Conservation (phyloP, 2,888 invertebrate genomes). For the Apamea sordens region DNA sequence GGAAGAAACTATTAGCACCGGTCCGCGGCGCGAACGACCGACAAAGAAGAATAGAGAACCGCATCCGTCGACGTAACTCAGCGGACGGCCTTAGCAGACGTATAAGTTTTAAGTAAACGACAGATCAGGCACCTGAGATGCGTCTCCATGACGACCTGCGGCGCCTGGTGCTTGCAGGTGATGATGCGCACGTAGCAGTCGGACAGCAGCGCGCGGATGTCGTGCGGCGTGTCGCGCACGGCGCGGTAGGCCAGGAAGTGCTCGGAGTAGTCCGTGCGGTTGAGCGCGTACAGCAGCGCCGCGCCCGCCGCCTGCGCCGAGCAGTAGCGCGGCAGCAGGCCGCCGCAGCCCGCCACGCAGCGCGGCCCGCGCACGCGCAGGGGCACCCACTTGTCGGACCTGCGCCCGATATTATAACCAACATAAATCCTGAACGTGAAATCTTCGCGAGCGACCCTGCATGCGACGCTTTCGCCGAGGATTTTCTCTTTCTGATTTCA, state of each 20-base stretch:
- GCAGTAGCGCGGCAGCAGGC: slow-evolving; percentile 95
- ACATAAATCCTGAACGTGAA: not conserved
- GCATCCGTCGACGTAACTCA: not conserved
- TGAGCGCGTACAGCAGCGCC: slow-evolving; percentile 92
- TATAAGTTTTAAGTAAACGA: not conserved
- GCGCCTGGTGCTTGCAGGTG: slow-evolving; percentile 89
- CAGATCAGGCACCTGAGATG: slow-evolving; percentile 87
- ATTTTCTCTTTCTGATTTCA: not conserved
- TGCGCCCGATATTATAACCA: slow-evolving; percentile 67
- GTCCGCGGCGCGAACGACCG: not conserved
- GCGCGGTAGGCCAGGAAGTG: slow-evolving; percentile 95
- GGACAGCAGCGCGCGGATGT: slow-evolving; percentile 95
- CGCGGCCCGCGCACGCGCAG: slow-evolving; percentile 92
- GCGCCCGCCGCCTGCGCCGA: slow-evolving; percentile 93
- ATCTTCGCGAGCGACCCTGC: not conserved
- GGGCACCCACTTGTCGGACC: slow-evolving; percentile 92
- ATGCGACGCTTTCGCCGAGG: not conserved
- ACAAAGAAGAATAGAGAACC: not conserved
- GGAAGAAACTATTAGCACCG: too few relatives aligned
- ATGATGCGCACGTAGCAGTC: slow-evolving; percentile 93
- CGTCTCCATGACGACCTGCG: slow-evolving; percentile 91
- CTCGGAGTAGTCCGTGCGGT: slow-evolving; percentile 93
- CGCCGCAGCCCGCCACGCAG: slow-evolving; percentile 94
- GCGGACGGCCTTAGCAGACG: too few relatives aligned
- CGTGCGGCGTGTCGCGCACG: slow-evolving; percentile 93